Evolutionary conservation across 2,888 invertebrate species (phyloP), one percentile per base, ranked within the genome.

Genomic region (Ceratothoa steindachneri): DNA sequence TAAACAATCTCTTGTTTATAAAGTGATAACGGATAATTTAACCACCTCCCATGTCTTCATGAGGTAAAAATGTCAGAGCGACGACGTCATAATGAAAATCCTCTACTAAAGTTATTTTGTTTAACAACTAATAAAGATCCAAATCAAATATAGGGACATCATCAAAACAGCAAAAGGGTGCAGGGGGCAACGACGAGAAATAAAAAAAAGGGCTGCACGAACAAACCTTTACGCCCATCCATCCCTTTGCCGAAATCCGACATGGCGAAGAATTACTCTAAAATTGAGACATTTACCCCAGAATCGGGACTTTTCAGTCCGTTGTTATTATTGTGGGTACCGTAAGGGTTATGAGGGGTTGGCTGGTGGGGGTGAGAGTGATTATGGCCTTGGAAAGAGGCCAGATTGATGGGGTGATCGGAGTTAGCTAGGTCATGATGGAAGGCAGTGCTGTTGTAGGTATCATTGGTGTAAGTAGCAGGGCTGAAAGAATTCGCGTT

Each of bases 231-330:
- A n/a, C n/a, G n/a, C n/a, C n/a, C n/a, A n/a, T n/a, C n/a, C n/a
- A 41, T 41, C 41, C 41, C 41, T 41, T 41, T 41, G 41, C 41
- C 41, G 41, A 41, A 9, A n/a, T 41, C 15, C 41, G 15, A 60
- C 27, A 1, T 60, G 3, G 15, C 19, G 52, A 15, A 1, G 12
- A 60, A 22, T 67, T 76, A 76, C 53, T 76, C 76, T 19, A 76
- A 68, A 68, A 76, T 76, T 55, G 76, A 76, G 19, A 76, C 76
- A 64, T 76, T 76, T 55, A 76, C 76, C 65, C 76, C 76, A 9
- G 76, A 76, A 71, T 76, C 76, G 28, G 76, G 76, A 65, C 76
- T 76, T 65, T 76, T 76, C 67, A 76, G 71, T 30, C 76, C 76
- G 64, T 73, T 76, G 53, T 71, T 76, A 60, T 24, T 60, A 60